Conservation (phyloP, 2,797 vertebrate genomes). For the Poeciliopsis paucimaculata region DNA sequence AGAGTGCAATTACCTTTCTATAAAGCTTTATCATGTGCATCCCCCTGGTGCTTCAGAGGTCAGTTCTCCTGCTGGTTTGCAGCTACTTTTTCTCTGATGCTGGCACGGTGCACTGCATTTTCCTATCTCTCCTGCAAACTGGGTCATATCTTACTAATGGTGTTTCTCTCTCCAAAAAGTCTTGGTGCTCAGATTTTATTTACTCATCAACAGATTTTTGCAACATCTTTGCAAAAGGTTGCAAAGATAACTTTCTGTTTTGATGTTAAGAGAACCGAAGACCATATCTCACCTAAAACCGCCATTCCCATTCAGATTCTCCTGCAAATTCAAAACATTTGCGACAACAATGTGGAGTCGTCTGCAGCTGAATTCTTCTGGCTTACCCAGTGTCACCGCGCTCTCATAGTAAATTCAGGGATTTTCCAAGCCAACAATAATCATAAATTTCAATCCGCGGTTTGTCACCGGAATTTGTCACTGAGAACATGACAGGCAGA, state of each 20-base stretch:
- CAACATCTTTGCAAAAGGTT: not conserved
- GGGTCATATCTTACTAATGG: constrained; percentile 13
- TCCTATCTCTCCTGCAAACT: not conserved
- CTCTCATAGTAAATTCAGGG: constrained; percentile 33
- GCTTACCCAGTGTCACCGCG: not conserved
- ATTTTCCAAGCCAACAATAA: constrained; percentile 30
- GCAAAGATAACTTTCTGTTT: not conserved
- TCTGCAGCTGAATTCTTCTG: not conserved
- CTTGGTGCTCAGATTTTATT: not conserved
- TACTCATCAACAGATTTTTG: not conserved
- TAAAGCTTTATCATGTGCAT: constrained; percentile 41
- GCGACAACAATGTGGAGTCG: not conserved
- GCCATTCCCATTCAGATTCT: not conserved
- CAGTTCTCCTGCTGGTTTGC: constrained; percentile 19
- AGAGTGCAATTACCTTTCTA: constrained; percentile 50
- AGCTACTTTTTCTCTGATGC: constrained; percentile 4
- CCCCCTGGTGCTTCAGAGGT: constrained; percentile 35
- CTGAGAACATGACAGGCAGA: constrained; percentile 49
- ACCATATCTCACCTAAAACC: not conserved
- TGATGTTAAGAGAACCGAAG: not conserved
- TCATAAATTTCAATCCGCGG: constrained; percentile 61
- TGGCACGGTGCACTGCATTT: not conserved
- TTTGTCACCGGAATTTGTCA: constrained; percentile 59
- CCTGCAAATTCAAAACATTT: not conserved
- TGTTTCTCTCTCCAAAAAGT: constrained; percentile 9